A percentile compares a stretch with the other conserved stretches of the same genome.
These are phyloP conservation scores for Cyclophora albipunctata DNA, from an alignment of 2,888 invertebrate genomes.

Conservation along the genomic window DNA sequence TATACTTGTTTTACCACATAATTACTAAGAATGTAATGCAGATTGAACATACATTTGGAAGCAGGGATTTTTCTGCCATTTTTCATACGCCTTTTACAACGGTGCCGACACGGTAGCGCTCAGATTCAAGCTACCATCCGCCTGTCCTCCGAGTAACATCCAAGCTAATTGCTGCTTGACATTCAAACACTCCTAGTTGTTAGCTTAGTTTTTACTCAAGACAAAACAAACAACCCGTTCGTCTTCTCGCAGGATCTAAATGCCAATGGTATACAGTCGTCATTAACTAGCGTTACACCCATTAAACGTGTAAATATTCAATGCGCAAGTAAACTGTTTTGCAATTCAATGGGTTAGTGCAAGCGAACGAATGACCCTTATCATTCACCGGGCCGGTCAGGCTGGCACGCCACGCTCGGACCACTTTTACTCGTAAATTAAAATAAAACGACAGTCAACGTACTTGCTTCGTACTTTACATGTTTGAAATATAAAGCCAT, in stretches of 20 bases:
- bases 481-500: slow-evolving; percentile 15
- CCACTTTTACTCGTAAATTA: slow-evolving; percentile 30
- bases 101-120: no score
- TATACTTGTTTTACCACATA: no score
- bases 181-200: no score
- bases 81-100: no score
- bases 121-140: no score
- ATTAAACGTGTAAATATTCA: slow-evolving; percentile 63
- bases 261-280: slow-evolving; percentile 45
- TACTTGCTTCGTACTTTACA: slow-evolving; percentile 21
- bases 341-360: slow-evolving; percentile 55
- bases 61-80: no score
- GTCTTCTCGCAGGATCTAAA: slow-evolving; percentile 44
- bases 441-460: slow-evolving; percentile 28
- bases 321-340: slow-evolving; percentile 49
- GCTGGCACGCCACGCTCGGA: slow-evolving; percentile 8
- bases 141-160: no score
- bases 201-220: no score
- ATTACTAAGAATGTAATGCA: no score
- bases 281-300: slow-evolving; percentile 47
- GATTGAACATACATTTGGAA: no score
- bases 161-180: no score
- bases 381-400: slow-evolving; percentile 30
- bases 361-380: slow-evolving; percentile 56
- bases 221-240: slow-evolving; percentile 27